phyloP scores from a whole-genome alignment of 2,797 vertebrate genomes.

The Neosalanx taihuensis region DNA sequence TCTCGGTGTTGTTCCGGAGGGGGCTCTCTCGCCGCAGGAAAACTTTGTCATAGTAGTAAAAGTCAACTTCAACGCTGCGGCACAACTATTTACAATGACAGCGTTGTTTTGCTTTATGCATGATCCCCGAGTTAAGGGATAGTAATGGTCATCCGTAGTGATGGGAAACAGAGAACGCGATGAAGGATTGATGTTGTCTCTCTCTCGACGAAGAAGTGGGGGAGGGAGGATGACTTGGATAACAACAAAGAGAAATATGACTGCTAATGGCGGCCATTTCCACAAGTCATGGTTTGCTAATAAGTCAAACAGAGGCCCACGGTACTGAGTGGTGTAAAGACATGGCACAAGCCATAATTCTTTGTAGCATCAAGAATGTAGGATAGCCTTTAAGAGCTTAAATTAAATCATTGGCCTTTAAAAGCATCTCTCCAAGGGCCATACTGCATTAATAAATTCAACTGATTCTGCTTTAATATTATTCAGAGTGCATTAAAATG shows the following conservation, averaged over 20 bases:
- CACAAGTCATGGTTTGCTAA: slow-evolving; percentile 55
- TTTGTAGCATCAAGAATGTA: slow-evolving; percentile 69
- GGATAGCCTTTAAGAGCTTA: slow-evolving; percentile 74
- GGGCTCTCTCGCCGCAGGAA: not conserved
- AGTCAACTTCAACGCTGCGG: not conserved
- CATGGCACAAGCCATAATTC: slow-evolving; percentile 71
- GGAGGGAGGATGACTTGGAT: slow-evolving; percentile 49
- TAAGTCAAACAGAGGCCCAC: slow-evolving; percentile 65
- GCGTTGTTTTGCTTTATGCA: slow-evolving; percentile 17
- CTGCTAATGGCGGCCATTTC: slow-evolving; percentile 64
- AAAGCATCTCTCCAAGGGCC: slow-evolving; percentile 77
- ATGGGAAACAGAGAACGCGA: slow-evolving; percentile 46
- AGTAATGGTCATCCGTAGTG: slow-evolving; percentile 33
- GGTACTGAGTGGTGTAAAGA: slow-evolving; percentile 62
- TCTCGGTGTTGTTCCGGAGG: not conserved
- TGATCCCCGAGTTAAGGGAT: slow-evolving; percentile 13
- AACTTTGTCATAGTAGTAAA: not conserved
- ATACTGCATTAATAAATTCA: slow-evolving; percentile 76
- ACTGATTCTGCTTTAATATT: slow-evolving; percentile 77
- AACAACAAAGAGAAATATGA: slow-evolving; percentile 62
- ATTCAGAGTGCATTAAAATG: slow-evolving; percentile 79
- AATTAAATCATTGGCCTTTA: slow-evolving; percentile 82
- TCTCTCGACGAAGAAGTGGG: slow-evolving; percentile 35
- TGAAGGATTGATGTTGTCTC: slow-evolving; percentile 54
- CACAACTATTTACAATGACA: not conserved